phyloP scores from a whole-genome alignment of 2,113 vertebrate genomes.

The Equus przewalskii region DNA sequence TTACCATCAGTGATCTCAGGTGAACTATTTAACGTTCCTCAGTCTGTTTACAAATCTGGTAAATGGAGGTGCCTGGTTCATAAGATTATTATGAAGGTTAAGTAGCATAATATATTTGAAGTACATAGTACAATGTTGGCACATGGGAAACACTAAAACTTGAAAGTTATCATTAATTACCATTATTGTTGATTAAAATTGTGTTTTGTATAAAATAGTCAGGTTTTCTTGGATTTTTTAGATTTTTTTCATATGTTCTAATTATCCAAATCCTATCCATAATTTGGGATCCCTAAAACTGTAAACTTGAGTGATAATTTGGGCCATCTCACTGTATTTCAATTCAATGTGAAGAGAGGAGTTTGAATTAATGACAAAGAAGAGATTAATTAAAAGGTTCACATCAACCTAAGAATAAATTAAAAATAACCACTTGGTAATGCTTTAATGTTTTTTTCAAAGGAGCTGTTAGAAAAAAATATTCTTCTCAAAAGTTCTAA shows the following conservation, averaged over 20 bases:
- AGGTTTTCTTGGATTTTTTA: not conserved
- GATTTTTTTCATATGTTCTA: not conserved
- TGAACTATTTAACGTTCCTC: not conserved
- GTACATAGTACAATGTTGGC: not conserved
- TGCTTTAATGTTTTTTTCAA: not conserved
- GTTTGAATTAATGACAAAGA: not conserved
- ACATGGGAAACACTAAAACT: not conserved
- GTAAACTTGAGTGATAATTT: not conserved
- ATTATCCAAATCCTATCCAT: not conserved
- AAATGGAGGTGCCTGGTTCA: not conserved
- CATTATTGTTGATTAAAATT: not conserved
- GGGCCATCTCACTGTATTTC: not conserved
- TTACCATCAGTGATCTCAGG: not conserved
- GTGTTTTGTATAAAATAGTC: not conserved
- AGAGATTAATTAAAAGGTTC: not conserved
- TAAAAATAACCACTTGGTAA: not conserved
- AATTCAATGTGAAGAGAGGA: not conserved
- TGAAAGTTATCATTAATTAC: not conserved
- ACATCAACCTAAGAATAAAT: not conserved
- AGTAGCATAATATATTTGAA: not conserved
- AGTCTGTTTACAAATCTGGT: not conserved
- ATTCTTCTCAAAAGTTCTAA: not conserved
- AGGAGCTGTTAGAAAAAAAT: not conserved
- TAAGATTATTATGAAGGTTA: not conserved
- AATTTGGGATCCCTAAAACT: not conserved